Percentiles rank a stretch among this genome's conserved stretches.
Conservation (phyloP, 2,888 invertebrate species). For the Andrena minutula region DNA sequence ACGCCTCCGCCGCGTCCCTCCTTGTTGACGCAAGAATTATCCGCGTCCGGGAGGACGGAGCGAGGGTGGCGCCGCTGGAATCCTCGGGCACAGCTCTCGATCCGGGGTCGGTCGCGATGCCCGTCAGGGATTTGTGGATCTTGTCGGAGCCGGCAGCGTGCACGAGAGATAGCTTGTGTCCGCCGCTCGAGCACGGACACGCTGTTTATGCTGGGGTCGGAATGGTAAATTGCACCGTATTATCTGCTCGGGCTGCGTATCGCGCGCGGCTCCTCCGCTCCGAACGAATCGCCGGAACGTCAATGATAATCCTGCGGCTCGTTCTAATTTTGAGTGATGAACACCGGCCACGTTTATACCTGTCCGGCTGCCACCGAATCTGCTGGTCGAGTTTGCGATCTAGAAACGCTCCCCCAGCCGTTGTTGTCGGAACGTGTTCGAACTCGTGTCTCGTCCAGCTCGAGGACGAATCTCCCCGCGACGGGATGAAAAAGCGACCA, state of each 20-base stretch:
- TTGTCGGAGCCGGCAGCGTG: constrained; percentile 32
- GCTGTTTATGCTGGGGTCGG: constrained; percentile 66
- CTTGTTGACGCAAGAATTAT: constrained; percentile 47
- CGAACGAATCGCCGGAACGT: constrained; percentile 55
- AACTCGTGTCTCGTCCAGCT: background rate
- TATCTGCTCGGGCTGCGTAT: constrained; percentile 63
- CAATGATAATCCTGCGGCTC: constrained; percentile 61
- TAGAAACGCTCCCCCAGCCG: constrained; percentile 8
- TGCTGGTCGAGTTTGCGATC: constrained; percentile 1
- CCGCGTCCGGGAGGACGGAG: background rate
- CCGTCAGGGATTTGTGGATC: constrained; percentile 58
- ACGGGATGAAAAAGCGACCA: no score
- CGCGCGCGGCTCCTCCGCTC: constrained; percentile 36
- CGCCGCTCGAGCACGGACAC: constrained; percentile 37
- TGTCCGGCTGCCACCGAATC: background rate
- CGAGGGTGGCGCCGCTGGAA: background rate
- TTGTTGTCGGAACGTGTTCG: constrained; percentile 15
- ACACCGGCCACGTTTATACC: constrained; percentile 28
- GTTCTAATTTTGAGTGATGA: constrained; percentile 52
- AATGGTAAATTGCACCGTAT: constrained; percentile 68
- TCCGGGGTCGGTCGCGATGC: constrained; percentile 25
- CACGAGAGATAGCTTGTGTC: constrained; percentile 46
- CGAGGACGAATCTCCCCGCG: background rate
- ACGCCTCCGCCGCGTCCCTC: background rate
- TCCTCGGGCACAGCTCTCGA: constrained; percentile 22